Conservation (phyloP, 2,797 vertebrate species). For the Lophotriccus pileatus region DNA sequence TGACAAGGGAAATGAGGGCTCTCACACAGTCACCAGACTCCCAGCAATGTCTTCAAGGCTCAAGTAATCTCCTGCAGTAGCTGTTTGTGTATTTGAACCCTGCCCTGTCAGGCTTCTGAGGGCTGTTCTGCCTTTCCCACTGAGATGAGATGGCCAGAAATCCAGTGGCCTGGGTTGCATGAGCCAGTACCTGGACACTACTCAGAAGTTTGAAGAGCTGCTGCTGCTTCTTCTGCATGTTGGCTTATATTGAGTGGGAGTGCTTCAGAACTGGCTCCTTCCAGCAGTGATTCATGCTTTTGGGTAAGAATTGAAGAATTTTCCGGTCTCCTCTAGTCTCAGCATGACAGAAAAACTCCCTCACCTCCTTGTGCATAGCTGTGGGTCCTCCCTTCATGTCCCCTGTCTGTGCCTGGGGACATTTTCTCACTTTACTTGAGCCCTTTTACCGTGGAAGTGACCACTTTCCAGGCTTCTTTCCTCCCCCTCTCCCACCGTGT, state of each 20-base stretch:
- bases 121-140: neutral
- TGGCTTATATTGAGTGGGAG: neutral
- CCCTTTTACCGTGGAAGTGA: neutral
- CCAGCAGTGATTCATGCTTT: neutral
- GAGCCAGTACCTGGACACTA: neutral
- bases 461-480: neutral
- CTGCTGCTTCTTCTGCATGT: neutral
- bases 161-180: neutral
- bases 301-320: neutral
- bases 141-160: neutral
- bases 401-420: neutral
- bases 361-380: neutral
- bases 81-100: neutral
- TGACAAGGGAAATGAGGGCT: neutral
- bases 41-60: neutral
- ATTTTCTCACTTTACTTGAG: neutral
- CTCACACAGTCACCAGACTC: neutral
- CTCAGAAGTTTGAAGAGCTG: neutral
- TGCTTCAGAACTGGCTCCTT: neutral
- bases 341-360: neutral
- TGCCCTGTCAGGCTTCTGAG: neutral
- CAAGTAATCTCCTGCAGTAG: neutral
- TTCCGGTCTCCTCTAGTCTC: neutral
- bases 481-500: fast-evolving
- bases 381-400: neutral